Evolutionary conservation across 2,113 vertebrate species (phyloP).

Genomic region (Marmota monax): DNA sequence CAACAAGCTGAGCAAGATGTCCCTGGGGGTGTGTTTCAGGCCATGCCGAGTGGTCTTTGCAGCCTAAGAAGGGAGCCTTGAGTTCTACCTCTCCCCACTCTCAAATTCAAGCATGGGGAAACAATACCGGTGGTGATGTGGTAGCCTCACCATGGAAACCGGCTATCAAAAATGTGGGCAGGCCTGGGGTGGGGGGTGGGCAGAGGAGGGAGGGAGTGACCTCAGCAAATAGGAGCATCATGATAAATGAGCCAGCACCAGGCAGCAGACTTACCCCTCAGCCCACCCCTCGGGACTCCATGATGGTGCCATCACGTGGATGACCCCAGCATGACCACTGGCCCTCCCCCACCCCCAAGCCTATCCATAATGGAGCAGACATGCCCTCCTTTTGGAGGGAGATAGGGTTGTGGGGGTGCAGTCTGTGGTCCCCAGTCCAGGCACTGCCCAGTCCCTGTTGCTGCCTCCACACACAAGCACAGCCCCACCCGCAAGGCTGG

Average conservation of each 20-base stretch:
- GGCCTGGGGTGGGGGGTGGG: slow-evolving; percentile 80
- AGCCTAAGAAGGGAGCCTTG: slow-evolving; percentile 64
- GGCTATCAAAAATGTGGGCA: slow-evolving; percentile 88
- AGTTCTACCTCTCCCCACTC: slow-evolving; percentile 81
- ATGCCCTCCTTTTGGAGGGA: neutral
- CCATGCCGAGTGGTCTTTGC: slow-evolving; percentile 75
- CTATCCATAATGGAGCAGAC: neutral
- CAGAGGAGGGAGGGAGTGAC: slow-evolving; percentile 88
- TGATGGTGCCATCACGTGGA: slow-evolving; percentile 72
- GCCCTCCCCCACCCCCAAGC: neutral
- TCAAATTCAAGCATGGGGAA: slow-evolving; percentile 83
- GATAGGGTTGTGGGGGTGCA: neutral
- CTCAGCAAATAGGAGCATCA: slow-evolving; percentile 89
- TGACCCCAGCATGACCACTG: slow-evolving; percentile 86
- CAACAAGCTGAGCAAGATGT: slow-evolving; percentile 74
- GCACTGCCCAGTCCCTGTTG: neutral
- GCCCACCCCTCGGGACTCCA: slow-evolving; percentile 79
- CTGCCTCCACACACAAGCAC: slow-evolving; percentile 6
- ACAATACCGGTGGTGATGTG: slow-evolving; percentile 85
- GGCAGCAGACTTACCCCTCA: slow-evolving; percentile 82
- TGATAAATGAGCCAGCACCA: slow-evolving; percentile 90
- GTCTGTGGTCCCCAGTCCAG: slow-evolving; percentile 51
- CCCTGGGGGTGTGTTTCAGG: slow-evolving; percentile 77
- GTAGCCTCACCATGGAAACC: slow-evolving; percentile 90
- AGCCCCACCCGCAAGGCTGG: slow-evolving; percentile 59